Percentiles rank a stretch among this genome's conserved stretches.
phyloP scores from a whole-genome alignment of 2,888 invertebrate genomes.

The Ormyrus nitidulus region DNA sequence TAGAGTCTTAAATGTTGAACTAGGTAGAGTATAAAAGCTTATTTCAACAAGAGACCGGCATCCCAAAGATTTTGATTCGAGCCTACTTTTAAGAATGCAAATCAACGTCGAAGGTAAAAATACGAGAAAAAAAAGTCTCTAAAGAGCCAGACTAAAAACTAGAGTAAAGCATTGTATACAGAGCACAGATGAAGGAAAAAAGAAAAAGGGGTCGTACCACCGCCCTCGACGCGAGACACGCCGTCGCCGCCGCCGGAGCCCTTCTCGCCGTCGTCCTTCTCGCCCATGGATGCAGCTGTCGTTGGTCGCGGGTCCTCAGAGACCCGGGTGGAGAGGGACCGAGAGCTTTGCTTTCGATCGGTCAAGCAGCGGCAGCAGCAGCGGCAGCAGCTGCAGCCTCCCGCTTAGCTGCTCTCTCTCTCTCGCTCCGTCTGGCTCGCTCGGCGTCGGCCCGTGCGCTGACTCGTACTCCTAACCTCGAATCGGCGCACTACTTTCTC shows the following conservation, averaged over 20 bases:
- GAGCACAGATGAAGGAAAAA: neutral
- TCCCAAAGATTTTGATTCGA: too few species aligned
- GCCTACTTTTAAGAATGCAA: too few species aligned
- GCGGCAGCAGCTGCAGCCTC: constrained; percentile 1
- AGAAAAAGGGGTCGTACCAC: constrained; percentile 54
- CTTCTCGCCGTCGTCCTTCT: constrained; percentile 37
- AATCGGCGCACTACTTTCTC: neutral
- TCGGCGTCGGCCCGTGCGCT: constrained; percentile 8
- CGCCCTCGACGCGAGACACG: constrained; percentile 46
- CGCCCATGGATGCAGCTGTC: constrained; percentile 26
- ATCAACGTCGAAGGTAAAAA: neutral
- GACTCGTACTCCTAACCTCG: constrained; percentile 35
- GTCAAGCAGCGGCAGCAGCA: neutral
- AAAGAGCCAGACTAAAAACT: neutral
- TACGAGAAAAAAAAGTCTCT: neutral
- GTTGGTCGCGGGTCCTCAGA: neutral
- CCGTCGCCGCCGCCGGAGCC: constrained; percentile 19
- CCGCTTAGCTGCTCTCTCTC: neutral
- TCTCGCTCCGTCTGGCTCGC: neutral
- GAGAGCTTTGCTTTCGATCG: neutral
- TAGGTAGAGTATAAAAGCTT: too few species aligned
- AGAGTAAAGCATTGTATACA: constrained; percentile 4
- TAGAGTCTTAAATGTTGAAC: too few species aligned
- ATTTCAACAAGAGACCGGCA: too few species aligned
- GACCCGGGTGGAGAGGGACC: too few species aligned